Base-by-base conservation (phyloP, 2,797 vertebrate genomes). In the Anguilla marmorata region DNA sequence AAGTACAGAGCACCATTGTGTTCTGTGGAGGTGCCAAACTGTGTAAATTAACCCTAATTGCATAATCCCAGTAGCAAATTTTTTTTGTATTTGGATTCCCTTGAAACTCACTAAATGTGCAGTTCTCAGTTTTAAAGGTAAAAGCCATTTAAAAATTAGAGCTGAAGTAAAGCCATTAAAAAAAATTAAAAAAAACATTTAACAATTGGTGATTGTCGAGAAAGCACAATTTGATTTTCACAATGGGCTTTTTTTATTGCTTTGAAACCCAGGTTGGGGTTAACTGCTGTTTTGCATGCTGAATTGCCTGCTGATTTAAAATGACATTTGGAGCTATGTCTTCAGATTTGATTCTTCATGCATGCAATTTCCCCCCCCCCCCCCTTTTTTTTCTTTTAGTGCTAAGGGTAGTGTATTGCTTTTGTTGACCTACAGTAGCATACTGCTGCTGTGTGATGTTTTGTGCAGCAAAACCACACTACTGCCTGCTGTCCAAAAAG, bases 241-340 rank as follows among this genome's bases (percentile, higher is more conserved):
- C 7, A 74, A 33, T 27, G 66, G 66, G 66, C 66, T 30, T 72
- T 72, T 72, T 63, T 19, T 58, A 69, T 69, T n/a, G 14, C 63
- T 69, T 69, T 69, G 69, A 74, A 33, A 37, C 27, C 69, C 27
- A 30, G 12, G 30, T 74, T 27, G 8, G n/a, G 27, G 69, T 74
- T 74, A 74, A 74, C 69, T 69, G 63, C n/a, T n/a, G n/a, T n/a
- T 27, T 33, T 74, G 69, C 69, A 74, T 74, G 69, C 96, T 96
- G 96, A 93, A 96, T 96, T 94, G 91, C 96, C 96, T 95, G 94
- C 91, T 92, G 94, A 93, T 95, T 74, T 92, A 94, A 95, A 94
- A 89, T 54, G 1, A 83, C 50, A 83, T 27, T 33, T 30, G 11
- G 8, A 27, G 69, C 69, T 74, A 4, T 33, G 19, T 30, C 69